Conservation (phyloP, 1,140 invertebrate species). For the Rhagoletis zephyria region DNA sequence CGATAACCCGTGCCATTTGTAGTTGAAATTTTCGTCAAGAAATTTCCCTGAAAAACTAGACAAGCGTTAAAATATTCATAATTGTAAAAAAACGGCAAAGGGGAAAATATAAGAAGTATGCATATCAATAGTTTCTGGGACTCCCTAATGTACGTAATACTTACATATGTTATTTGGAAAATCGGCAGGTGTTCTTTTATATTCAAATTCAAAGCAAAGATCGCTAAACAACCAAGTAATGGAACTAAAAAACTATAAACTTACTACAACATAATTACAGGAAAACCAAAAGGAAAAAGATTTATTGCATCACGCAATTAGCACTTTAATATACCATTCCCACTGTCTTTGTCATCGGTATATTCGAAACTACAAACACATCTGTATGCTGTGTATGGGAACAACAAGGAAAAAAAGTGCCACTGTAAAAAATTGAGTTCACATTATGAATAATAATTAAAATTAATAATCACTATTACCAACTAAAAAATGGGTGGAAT, state of each 20-base stretch:
- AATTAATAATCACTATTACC: background rate
- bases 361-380: background rate
- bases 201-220: background rate
- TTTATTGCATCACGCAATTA: constrained; percentile 73
- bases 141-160: too few species aligned
- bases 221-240: background rate
- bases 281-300: constrained; percentile 44
- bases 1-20: too few species aligned
- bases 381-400: background rate
- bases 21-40: too few species aligned
- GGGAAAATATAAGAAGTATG: too few species aligned
- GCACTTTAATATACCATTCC: constrained; percentile 68
- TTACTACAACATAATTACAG: constrained; percentile 32
- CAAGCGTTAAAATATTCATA: too few species aligned
- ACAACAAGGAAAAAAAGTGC: background rate
- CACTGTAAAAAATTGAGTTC: background rate
- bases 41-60: too few species aligned
- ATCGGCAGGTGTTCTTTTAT: background rate
- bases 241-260: background rate
- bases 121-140: too few species aligned
- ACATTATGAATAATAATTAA: constrained; percentile 37
- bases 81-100: too few species aligned
- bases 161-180: background rate
- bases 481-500: background rate
- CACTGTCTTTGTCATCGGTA: background rate